Conservation (phyloP, 2,113 vertebrate species). For the Fulica atra region DNA sequence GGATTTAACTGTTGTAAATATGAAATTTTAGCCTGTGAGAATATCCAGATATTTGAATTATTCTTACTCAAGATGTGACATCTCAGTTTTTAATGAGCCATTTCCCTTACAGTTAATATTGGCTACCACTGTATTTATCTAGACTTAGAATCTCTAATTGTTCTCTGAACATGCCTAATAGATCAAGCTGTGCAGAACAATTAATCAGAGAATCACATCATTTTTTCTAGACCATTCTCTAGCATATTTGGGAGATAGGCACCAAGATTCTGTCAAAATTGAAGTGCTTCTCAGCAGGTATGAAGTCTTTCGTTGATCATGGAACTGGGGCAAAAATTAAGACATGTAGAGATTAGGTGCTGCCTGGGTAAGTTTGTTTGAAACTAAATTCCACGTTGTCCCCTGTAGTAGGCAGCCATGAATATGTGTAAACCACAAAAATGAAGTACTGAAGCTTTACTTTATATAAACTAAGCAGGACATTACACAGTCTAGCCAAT, state of each 20-base stretch:
- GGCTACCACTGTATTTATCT: neutral
- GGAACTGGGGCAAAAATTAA: neutral
- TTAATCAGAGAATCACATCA: neutral
- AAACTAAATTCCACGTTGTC: neutral
- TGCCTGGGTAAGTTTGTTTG: neutral
- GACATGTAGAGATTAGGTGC: accelerated
- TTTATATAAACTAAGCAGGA: neutral
- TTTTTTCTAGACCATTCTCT: neutral
- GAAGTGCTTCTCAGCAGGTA: neutral
- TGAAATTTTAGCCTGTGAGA: neutral
- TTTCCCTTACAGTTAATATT: neutral
- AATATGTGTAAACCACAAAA: neutral
- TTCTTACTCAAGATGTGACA: neutral
- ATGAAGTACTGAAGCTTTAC: neutral
- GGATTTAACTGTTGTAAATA: neutral
- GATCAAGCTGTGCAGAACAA: neutral
- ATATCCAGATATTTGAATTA: neutral
- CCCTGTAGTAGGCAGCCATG: neutral
- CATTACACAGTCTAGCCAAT: neutral
- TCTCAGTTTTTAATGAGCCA: neutral
- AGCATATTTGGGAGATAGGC: neutral
- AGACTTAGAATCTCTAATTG: neutral
- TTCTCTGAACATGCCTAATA: neutral
- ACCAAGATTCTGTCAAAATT: neutral
- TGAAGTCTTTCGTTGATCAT: neutral